Conservation (phyloP, 1,140 invertebrate species). For the Cepaea nemoralis region DNA sequence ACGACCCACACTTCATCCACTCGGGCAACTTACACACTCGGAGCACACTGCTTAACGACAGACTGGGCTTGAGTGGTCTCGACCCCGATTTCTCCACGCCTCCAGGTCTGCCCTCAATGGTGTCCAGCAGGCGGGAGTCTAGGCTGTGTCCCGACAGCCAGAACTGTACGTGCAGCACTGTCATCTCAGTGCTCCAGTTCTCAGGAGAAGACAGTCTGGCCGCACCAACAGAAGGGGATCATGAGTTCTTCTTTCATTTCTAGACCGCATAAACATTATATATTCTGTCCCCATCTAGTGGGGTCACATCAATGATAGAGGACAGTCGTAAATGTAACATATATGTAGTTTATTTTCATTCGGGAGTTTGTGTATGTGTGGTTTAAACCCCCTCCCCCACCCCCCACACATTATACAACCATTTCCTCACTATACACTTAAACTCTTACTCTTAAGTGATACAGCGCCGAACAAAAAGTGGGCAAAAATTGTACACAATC, state of each 20-base stretch:
- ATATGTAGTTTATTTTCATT: too few relatives aligned
- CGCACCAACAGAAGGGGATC: neutral
- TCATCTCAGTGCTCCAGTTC: neutral
- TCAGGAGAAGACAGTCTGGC: neutral
- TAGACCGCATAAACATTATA: neutral
- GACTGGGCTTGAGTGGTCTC: neutral
- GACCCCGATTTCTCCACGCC: neutral
- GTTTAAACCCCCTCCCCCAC: too few relatives aligned
- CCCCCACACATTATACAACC: too few relatives aligned
- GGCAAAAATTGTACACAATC: too few relatives aligned
- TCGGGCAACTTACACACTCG: neutral
- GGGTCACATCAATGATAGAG: too few relatives aligned
- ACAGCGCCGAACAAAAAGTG: too few relatives aligned
- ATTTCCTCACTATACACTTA: too few relatives aligned
- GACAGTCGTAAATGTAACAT: too few relatives aligned
- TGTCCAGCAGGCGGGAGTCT: neutral
- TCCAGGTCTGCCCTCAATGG: neutral
- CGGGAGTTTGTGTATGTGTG: too few relatives aligned
- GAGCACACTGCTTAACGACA: neutral
- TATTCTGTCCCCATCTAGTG: too few relatives aligned
- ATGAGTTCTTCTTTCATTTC: conserved; percentile 21
- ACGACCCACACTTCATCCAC: neutral
- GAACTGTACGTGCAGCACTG: neutral
- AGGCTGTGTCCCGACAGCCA: neutral
- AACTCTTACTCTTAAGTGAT: too few relatives aligned